Evolutionary conservation across 1,140 invertebrate genomes (phyloP).

Genomic region (Procambarus virginalis): DNA sequence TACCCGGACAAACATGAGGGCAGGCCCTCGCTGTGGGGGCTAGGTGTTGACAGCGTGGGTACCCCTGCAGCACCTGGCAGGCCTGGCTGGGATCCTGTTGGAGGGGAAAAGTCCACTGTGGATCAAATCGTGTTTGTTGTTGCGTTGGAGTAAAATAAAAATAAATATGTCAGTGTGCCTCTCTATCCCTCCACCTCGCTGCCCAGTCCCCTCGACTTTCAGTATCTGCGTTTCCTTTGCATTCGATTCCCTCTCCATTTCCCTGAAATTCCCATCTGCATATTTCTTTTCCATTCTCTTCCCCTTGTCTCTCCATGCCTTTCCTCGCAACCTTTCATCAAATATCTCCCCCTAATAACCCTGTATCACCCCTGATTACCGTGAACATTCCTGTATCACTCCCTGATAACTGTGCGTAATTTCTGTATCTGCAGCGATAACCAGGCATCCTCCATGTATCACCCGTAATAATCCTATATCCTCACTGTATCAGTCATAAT

Average conservation of each 20-base stretch:
- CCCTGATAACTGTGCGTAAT: too few species aligned
- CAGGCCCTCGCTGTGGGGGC: too few species aligned
- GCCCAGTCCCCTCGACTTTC: not conserved
- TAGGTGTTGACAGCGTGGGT: too few species aligned
- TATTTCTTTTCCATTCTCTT: not conserved
- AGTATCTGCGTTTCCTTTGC: not conserved
- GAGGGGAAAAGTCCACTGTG: not conserved
- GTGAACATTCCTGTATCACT: too few species aligned
- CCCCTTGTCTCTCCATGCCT: not conserved
- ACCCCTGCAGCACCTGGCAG: too few species aligned
- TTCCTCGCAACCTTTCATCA: not conserved
- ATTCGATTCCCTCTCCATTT: not conserved
- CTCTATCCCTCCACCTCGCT: too few species aligned
- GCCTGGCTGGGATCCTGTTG: not conserved
- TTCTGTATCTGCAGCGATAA: too few species aligned
- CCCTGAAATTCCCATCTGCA: not conserved
- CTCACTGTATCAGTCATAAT: too few species aligned
- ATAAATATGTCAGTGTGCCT: not conserved
- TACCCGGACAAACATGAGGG: too few species aligned
- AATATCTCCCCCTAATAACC: not conserved
- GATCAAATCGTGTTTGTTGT: not conserved
- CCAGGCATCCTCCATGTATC: too few species aligned
- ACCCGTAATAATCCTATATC: too few species aligned
- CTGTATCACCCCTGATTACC: too few species aligned
- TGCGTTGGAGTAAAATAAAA: not conserved